Conservation (phyloP, 1,140 invertebrate species). For the Drosophila pseudoananassae region DNA sequence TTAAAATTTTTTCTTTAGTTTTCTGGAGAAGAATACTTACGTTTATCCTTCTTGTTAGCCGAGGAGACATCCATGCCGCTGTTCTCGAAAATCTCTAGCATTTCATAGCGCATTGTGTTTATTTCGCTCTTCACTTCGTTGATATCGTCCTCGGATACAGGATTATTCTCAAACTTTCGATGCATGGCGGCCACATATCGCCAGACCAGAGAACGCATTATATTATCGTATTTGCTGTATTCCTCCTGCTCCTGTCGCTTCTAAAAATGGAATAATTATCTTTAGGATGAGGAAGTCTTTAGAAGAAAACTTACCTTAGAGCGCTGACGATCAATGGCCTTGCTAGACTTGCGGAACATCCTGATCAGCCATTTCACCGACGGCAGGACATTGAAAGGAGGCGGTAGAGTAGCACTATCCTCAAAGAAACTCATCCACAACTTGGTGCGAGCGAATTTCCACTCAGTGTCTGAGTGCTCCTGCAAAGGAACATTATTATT, state of each 20-base stretch:
- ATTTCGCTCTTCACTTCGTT: slow-evolving; percentile 97
- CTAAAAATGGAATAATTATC: slow-evolving; percentile 17
- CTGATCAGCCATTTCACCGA: slow-evolving; percentile 88
- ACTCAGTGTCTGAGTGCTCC: slow-evolving; percentile 94
- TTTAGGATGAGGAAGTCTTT: neutral
- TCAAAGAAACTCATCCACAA: slow-evolving; percentile 97
- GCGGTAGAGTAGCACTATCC: slow-evolving; percentile 92
- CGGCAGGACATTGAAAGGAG: slow-evolving; percentile 93
- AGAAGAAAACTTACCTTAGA: slow-evolving; percentile 75
- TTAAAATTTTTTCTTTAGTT: slow-evolving; percentile 5
- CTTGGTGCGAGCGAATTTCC: slow-evolving; percentile 95
- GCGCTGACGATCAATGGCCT: slow-evolving; percentile 74
- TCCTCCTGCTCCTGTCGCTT: slow-evolving; percentile 86
- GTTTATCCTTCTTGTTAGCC: slow-evolving; percentile 89
- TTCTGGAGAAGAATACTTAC: slow-evolving; percentile 78
- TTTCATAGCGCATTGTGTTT: slow-evolving; percentile 91
- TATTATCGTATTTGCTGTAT: slow-evolving; percentile 89
- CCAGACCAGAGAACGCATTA: slow-evolving; percentile 93
- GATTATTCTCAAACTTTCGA: slow-evolving; percentile 89
- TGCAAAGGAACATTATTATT: slow-evolving; percentile 74
- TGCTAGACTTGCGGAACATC: slow-evolving; percentile 80
- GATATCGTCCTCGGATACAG: slow-evolving; percentile 95
- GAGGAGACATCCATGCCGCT: slow-evolving; percentile 91
- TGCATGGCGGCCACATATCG: slow-evolving; percentile 92
- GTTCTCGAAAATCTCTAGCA: slow-evolving; percentile 92